Evolutionary conservation across 1,140 invertebrate genomes (phyloP).

Genomic region (Globodera rostochiensis): DNA sequence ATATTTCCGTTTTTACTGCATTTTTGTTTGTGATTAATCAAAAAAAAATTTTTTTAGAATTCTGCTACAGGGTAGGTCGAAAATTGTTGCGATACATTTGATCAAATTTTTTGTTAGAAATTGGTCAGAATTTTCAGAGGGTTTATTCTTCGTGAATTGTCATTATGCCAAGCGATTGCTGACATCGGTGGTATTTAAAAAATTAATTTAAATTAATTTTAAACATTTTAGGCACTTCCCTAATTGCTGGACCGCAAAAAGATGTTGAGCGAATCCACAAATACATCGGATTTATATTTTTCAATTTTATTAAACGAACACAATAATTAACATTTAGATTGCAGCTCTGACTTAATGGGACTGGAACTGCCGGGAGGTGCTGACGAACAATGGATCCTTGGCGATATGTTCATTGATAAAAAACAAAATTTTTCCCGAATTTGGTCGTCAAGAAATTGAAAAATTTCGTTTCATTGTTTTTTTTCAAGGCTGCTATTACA

Average conservation of each 20-base stretch:
- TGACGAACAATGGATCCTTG: conserved; percentile 92
- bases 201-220: not conserved
- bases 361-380: conserved; percentile 89
- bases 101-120: too few species aligned
- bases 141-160: too few species aligned
- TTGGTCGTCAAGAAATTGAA: too few species aligned
- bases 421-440: not conserved
- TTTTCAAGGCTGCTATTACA: conserved; percentile 57
- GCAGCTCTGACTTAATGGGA: conserved; percentile 68
- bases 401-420: conserved; percentile 70
- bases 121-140: too few species aligned
- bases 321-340: too few species aligned
- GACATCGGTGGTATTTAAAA: conserved; percentile 77
- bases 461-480: not conserved
- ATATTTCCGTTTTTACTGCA: too few species aligned
- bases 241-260: not conserved
- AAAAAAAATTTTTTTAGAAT: too few species aligned
- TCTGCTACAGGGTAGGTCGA: too few species aligned
- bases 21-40: too few species aligned
- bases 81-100: conserved; percentile 7
- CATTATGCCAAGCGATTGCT: conserved; percentile 76
- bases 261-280: not conserved
- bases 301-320: too few species aligned
- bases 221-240: conserved; percentile 73
- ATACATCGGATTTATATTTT: not conserved